Conservation (phyloP, 1,140 invertebrate genomes). For the Cydia amplana region DNA sequence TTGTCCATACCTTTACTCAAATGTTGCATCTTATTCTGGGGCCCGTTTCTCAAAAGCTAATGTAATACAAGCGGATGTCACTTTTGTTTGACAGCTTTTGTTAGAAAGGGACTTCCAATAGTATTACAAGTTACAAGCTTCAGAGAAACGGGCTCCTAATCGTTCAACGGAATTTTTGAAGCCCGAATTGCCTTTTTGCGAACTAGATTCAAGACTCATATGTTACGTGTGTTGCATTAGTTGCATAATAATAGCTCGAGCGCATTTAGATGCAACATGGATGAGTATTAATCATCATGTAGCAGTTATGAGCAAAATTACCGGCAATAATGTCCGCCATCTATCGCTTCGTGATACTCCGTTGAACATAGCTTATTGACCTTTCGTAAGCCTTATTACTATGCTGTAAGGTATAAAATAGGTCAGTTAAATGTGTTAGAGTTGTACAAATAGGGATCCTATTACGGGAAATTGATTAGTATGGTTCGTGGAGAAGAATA, state of each 20-base stretch:
- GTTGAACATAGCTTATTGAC: not conserved
- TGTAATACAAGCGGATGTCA: too few relatives aligned
- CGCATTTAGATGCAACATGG: not conserved
- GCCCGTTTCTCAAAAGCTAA: too few relatives aligned
- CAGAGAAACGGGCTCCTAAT: too few relatives aligned
- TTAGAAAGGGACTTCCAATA: too few relatives aligned
- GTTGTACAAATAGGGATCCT: not conserved
- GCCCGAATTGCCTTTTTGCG: not conserved
- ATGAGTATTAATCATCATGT: constrained; percentile 3
- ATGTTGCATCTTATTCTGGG: too few relatives aligned
- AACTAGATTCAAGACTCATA: not conserved
- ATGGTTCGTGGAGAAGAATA: not conserved
- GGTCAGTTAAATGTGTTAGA: not conserved
- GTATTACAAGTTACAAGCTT: too few relatives aligned
- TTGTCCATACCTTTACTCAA: too few relatives aligned
- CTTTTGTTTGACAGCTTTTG: too few relatives aligned
- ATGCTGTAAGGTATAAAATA: not conserved
- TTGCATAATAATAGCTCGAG: constrained; percentile 5
- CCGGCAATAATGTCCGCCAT: constrained; percentile 18
- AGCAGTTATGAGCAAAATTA: constrained; percentile 16
- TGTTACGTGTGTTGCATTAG: not conserved
- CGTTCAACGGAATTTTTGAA: too few relatives aligned
- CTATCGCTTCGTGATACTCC: not conserved
- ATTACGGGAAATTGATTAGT: constrained; percentile 4
- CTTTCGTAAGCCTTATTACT: not conserved